Conservation (phyloP, 2,888 invertebrate genomes). For the Tachina lurida region DNA sequence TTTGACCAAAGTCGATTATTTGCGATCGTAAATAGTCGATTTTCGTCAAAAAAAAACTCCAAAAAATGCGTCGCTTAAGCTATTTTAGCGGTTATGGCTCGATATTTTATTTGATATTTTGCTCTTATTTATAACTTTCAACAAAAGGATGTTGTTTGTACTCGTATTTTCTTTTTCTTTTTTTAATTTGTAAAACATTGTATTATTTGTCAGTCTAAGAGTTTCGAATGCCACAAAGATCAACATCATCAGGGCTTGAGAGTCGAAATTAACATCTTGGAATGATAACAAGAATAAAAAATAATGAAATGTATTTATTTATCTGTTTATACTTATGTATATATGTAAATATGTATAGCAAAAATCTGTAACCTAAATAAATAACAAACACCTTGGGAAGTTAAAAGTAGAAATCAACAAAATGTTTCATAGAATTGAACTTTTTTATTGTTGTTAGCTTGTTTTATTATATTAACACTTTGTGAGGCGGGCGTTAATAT, state of each 20-base stretch:
- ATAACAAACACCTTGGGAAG: constrained; percentile 48
- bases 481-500: background rate
- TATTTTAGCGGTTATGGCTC: too few relatives aligned
- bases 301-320: background rate
- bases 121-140: constrained; percentile 49
- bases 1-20: too few relatives aligned
- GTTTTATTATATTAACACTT: constrained; percentile 43
- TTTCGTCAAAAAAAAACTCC: too few relatives aligned
- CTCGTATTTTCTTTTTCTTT: background rate
- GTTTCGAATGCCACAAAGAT: constrained; percentile 60
- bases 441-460: constrained; percentile 5
- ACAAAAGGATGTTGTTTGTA: constrained; percentile 32
- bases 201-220: constrained; percentile 50
- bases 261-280: constrained; percentile 59
- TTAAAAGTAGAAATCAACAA: constrained; percentile 45
- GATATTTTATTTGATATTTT: constrained; percentile 51
- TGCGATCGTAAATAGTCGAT: too few relatives aligned
- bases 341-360: background rate
- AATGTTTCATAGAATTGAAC: constrained; percentile 26
- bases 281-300: constrained; percentile 27
- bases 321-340: background rate
- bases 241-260: constrained; percentile 54
- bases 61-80: too few relatives aligned
- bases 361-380: constrained; percentile 49
- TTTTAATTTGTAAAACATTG: constrained; percentile 44